Base-by-base conservation (phyloP, 2,888 invertebrate species). In the Chirona hameri region DNA sequence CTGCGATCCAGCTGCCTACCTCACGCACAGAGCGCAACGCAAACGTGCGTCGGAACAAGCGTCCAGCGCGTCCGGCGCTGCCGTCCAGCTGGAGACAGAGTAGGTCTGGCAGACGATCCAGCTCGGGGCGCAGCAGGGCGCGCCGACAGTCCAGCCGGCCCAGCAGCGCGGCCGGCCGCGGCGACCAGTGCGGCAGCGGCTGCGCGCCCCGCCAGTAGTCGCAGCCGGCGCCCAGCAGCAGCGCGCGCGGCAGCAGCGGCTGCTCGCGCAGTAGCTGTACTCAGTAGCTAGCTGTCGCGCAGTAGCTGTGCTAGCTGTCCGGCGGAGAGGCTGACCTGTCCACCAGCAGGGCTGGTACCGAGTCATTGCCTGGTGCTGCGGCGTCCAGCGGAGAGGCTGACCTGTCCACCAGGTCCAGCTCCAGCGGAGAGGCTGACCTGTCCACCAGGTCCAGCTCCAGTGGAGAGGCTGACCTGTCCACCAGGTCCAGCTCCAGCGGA, bases 61-160 rank as follows among this genome's bases (percentile, higher is more conserved):
- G 72, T 3, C 31, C 72, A 18, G 21, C 18, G 72, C 29, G 15
- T 15, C 18, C 72, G 31, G n/a, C n/a, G n/a, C n/a, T n/a, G n/a
- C n/a, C n/a, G n/a, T 72, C 72, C 72, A 72, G 72, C 72, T 72
- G 72, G 18, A 72, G 31, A 21, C 72, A 72, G 72, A 69, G 29
- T 29, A 29, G 9, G 69, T 69, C 69, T 14, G 69, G 69, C 29
- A 69, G 29, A 9, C 69, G 69, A 29, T 69, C 29, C 69, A 69
- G 24, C 69, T 69, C 69, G 12, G 27, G 14, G 3, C n/a, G n/a
- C n/a, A 29, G 14, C 69, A 69, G 24, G 69, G 29, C 69, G 29
- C 15, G 14, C 14, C 29, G 69, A 29, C 69, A 69, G 69, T 69
- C 69, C n/a, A 69, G 27, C 29, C 12, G 29, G 14, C 69, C 69